A percentile compares a stretch with the other conserved stretches of the same genome.
Evolutionary conservation across 2,797 vertebrate genomes (phyloP).

Genomic region (Todus mexicanus): DNA sequence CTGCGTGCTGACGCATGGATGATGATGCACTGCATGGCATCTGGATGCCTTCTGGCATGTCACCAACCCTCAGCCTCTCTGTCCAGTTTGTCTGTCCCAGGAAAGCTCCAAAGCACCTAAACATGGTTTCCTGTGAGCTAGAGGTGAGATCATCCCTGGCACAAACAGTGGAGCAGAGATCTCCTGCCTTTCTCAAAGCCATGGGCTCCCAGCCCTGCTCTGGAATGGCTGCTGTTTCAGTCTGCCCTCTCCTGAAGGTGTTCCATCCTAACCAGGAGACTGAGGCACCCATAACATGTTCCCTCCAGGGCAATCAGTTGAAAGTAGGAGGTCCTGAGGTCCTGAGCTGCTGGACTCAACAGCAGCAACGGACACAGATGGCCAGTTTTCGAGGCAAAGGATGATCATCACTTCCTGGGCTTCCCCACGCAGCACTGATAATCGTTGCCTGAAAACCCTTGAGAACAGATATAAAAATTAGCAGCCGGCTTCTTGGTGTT

Average conservation of each 20-base stretch:
- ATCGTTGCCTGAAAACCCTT: neutral
- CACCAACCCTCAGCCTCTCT: neutral
- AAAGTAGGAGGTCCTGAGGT: neutral
- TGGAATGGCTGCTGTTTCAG: neutral
- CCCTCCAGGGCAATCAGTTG: neutral
- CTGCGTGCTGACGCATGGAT: rapidly evolving
- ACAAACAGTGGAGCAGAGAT: neutral
- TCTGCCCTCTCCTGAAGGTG: neutral
- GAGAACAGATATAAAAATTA: neutral
- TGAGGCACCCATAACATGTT: neutral
- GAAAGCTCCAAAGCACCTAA: neutral
- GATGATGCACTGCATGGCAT: neutral
- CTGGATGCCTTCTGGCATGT: neutral
- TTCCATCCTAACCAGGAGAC: neutral
- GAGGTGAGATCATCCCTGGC: neutral
- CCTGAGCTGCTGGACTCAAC: neutral
- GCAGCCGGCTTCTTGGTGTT: neutral
- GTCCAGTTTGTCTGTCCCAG: neutral
- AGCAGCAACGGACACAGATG: neutral
- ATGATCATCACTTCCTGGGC: neutral
- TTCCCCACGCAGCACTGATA: rapidly evolving
- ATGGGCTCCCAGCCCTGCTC: neutral
- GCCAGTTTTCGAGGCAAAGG: neutral
- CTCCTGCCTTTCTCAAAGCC: neutral
- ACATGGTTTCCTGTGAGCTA: neutral